A percentile compares a stretch with the other conserved stretches of the same genome.
Evolutionary conservation across 2,113 vertebrate species (phyloP).

Genomic region (Petroica traversi): DNA sequence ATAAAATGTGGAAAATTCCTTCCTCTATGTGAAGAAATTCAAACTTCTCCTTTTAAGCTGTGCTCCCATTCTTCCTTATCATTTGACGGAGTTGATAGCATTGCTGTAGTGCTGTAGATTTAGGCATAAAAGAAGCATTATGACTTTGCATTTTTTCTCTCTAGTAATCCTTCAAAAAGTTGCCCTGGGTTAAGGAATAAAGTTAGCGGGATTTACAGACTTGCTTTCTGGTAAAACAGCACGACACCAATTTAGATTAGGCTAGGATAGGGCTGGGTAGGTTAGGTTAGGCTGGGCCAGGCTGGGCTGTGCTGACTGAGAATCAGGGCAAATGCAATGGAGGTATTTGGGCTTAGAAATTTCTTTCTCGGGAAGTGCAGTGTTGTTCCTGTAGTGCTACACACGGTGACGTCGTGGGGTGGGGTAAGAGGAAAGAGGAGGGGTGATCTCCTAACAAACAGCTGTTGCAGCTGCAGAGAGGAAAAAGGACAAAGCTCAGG

Average conservation of each 20-base stretch:
- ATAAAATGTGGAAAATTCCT: not conserved
- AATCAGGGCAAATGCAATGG: not conserved
- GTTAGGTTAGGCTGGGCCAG: fast-evolving
- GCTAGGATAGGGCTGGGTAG: too few species aligned
- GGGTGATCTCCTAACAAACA: not conserved
- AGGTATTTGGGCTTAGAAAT: not conserved
- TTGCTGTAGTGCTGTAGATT: not conserved
- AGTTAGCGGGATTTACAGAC: not conserved
- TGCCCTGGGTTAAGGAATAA: not conserved
- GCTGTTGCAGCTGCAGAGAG: conserved; percentile 20
- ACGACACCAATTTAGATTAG: not conserved
- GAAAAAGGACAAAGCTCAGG: not conserved
- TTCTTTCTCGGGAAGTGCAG: not conserved
- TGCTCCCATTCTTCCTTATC: not conserved
- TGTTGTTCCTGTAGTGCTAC: not conserved
- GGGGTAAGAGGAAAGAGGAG: conserved; percentile 56
- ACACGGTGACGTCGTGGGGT: not conserved
- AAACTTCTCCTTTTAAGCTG: not conserved
- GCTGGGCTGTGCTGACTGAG: not conserved
- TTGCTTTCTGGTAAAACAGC: not conserved
- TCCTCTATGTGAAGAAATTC: not conserved
- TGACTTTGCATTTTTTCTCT: not conserved
- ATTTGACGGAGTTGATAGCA: not conserved
- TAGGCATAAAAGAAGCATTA: not conserved
- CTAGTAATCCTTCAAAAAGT: not conserved